These are phyloP conservation scores for Brachyistius frenatus DNA, from an alignment of 2,113 vertebrate genomes.

Conservation along the genomic window DNA sequence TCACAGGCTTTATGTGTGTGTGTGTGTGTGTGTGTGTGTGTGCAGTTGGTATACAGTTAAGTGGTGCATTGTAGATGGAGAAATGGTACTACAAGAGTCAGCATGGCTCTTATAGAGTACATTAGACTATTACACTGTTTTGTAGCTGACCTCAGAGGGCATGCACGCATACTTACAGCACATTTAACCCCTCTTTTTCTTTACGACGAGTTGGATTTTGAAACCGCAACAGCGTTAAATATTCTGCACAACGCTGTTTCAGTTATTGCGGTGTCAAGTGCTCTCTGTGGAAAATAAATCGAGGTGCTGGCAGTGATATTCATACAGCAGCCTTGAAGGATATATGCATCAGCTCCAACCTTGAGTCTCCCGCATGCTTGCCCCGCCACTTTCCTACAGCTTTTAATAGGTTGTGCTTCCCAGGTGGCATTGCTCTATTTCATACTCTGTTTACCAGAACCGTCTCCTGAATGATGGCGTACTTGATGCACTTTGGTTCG, in stretches of 20 bases:
- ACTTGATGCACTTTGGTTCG: constrained; percentile 9
- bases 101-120: background rate
- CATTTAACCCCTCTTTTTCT: background rate
- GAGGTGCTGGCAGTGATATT: too few relatives aligned
- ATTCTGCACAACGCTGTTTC: background rate
- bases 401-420: constrained; percentile 60
- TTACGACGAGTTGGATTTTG: background rate
- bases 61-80: background rate
- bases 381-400: constrained; percentile 45
- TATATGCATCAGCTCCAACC: constrained; percentile 54
- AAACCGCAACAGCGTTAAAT: background rate
- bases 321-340: constrained; percentile 1
- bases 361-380: constrained; percentile 49
- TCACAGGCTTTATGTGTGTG: constrained; percentile 23
- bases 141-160: constrained; percentile 4
- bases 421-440: constrained; percentile 61
- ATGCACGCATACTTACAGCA: background rate
- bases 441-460: constrained; percentile 47
- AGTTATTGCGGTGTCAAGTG: constrained; percentile 15
- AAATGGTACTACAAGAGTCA: background rate
- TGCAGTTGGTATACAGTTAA: background rate
- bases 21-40: background rate
- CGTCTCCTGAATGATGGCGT: constrained; percentile 3
- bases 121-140: background rate
- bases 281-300: constrained; percentile 8